Base-by-base conservation (phyloP, 2,888 invertebrate species). In the Drosophila quinaria region DNA sequence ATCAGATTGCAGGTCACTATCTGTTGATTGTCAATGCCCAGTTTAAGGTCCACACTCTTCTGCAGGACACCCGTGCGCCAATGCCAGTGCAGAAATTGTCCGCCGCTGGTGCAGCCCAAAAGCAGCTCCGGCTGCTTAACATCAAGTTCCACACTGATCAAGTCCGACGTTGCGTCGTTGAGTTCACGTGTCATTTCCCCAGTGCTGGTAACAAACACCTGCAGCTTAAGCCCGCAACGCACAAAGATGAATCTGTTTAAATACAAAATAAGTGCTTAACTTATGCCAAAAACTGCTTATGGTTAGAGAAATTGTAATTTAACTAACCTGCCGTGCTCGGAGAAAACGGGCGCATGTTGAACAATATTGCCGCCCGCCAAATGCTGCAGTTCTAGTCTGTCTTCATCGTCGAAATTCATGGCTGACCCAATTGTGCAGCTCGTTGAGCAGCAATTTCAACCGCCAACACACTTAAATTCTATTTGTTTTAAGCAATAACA, bases 331-430 rank as follows among this genome's bases (percentile, higher is more conserved):
- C 94, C 94, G 91, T 95, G 94, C 5, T 91, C 87, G 4, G 95
- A 95, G 93, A 95, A 95, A 56, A 95, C 81, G 3, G 95, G 95
- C n/a, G 94, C 92, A 81, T 94, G 93, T 72, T 93, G 92, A 17
- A 95, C 93, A 73, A 95, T 94, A 84, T 94, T 94, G 50, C 95
- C 95, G 67, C 96, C 95, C 31, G 95, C 95, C 91, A 94, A 94
- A 87, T 94, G 93, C 86, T 94, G 93, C 17, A 95, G 91, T 75
- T 93, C 89, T 68, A 94, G 91, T 50, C 92, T 90, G 80, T 94
- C 93, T 8, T 81, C 88, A 42, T 85, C 83, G 46, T 88, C 87
- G 37, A 89, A 90, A 80, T 86, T 84, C 91, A 91, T 91, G 55
- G 29, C 71, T 73, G 15, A 55, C 49, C 11, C 5, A 41, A n/a